Conservation (phyloP, 2,888 invertebrate species). For the Diloba caeruleocephala region DNA sequence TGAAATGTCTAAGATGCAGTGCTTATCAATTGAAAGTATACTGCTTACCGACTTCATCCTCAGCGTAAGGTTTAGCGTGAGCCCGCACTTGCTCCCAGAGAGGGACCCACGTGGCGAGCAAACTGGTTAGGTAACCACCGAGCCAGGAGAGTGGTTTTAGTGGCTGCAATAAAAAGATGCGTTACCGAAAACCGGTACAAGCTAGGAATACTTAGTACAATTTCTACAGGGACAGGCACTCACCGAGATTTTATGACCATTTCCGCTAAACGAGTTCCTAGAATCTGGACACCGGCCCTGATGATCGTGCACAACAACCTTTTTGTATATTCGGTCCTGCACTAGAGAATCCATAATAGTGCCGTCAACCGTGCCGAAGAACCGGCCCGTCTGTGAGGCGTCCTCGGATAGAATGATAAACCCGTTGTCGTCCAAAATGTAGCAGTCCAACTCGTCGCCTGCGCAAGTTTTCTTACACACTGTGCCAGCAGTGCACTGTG, state of each 20-base stretch:
- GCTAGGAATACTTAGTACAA: neutral
- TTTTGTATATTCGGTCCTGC: conserved; percentile 96
- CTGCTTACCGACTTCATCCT: conserved; percentile 85
- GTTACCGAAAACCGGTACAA: neutral
- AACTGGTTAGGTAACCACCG: conserved; percentile 86
- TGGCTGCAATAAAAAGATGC: conserved; percentile 76
- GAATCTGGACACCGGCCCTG: conserved; percentile 95
- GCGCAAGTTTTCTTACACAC: conserved; percentile 95
- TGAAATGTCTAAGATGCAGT: neutral
- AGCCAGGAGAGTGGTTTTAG: conserved; percentile 88
- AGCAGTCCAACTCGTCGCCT: conserved; percentile 96
- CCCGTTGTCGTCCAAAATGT: conserved; percentile 97
- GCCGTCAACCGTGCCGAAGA: conserved; percentile 98
- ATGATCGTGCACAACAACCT: conserved; percentile 95
- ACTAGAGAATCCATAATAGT: conserved; percentile 98
- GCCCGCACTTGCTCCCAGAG: conserved; percentile 79
- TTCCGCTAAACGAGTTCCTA: conserved; percentile 90
- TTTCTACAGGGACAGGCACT: conserved; percentile 17
- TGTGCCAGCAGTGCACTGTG: conserved; percentile 91
- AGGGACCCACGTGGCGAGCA: conserved; percentile 84
- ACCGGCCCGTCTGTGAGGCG: conserved; percentile 95
- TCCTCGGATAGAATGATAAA: conserved; percentile 97
- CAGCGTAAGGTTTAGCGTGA: conserved; percentile 78
- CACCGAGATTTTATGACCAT: conserved; percentile 74
- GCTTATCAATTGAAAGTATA: too few species aligned